Evolutionary conservation across 1,140 invertebrate genomes (phyloP).

Genomic region (Psix sp.): DNA sequence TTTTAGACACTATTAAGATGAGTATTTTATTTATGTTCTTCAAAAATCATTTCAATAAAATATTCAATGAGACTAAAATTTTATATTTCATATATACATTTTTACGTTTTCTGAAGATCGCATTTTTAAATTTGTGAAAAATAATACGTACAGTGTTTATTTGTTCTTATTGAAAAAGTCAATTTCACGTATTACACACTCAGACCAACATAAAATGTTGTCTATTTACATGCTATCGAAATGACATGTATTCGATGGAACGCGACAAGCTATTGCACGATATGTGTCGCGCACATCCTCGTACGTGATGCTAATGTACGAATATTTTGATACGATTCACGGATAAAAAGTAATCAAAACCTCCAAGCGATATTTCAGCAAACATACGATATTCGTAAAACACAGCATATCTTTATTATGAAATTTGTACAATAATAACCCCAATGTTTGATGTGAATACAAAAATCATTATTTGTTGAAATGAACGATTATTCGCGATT

Average conservation of each 20-base stretch:
- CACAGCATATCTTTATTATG: conserved; percentile 15
- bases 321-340: conserved; percentile 48
- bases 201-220: conserved; percentile 35
- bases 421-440: conserved; percentile 6
- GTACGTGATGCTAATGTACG: conserved; percentile 42
- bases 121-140: too few species aligned
- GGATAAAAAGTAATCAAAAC: conserved; percentile 55
- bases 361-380: conserved; percentile 29
- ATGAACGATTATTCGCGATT: too few species aligned
- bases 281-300: conserved; percentile 44
- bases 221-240: conserved; percentile 50
- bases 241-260: conserved; percentile 41
- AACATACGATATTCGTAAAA: conserved; percentile 20
- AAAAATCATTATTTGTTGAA: too few species aligned
- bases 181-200: conserved; percentile 39
- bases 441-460: too few species aligned
- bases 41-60: too few species aligned
- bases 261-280: conserved; percentile 44
- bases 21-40: too few species aligned
- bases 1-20: too few species aligned
- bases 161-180: conserved; percentile 42
- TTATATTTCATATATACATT: too few species aligned
- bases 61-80: too few species aligned
- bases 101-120: too few species aligned
- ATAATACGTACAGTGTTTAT: conserved; percentile 46